Evolutionary conservation across 2,888 invertebrate species (phyloP).

Genomic region (Salpingus planirostris): DNA sequence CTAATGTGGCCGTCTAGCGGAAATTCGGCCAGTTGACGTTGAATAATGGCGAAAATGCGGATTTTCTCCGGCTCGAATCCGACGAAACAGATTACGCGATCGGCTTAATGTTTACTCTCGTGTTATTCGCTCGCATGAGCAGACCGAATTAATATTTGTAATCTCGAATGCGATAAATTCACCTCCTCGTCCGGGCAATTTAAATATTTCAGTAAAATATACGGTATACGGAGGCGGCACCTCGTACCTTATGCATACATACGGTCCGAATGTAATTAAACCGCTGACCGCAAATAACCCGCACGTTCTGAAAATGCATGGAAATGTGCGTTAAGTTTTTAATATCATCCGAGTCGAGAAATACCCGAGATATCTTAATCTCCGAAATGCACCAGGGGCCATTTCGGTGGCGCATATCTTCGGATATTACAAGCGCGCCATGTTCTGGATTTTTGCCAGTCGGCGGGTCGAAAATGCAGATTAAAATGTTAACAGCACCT

Average conservation of each 20-base stretch:
- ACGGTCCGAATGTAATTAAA: too few relatives aligned
- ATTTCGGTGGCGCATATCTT: slow-evolving; percentile 12
- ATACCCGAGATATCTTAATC: slow-evolving; percentile 5
- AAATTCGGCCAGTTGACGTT: too few relatives aligned
- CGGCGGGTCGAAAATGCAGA: slow-evolving; percentile 12
- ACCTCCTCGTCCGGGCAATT: too few relatives aligned
- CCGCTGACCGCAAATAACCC: too few relatives aligned
- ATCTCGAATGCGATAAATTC: too few relatives aligned
- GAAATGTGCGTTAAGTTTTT: slow-evolving; percentile 3
- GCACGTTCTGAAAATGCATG: background rate
- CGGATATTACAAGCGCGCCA: slow-evolving; percentile 13
- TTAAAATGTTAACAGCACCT: slow-evolving; percentile 14
- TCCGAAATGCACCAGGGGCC: slow-evolving; percentile 12
- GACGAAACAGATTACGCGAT: too few relatives aligned
- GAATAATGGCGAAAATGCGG: too few relatives aligned
- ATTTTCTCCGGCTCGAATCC: too few relatives aligned
- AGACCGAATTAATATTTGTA: slow-evolving; percentile 7
- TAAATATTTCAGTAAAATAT: too few relatives aligned
- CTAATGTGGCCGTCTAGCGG: too few relatives aligned
- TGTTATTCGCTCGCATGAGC: slow-evolving; percentile 4
- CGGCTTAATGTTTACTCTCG: background rate
- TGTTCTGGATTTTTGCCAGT: slow-evolving; percentile 14
- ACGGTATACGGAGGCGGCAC: too few relatives aligned
- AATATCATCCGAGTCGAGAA: slow-evolving; percentile 10
- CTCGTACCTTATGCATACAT: too few relatives aligned